A percentile compares a stretch with the other conserved stretches of the same genome.
Conservation (phyloP, 2,888 invertebrate species). For the Melanostoma scalare region DNA sequence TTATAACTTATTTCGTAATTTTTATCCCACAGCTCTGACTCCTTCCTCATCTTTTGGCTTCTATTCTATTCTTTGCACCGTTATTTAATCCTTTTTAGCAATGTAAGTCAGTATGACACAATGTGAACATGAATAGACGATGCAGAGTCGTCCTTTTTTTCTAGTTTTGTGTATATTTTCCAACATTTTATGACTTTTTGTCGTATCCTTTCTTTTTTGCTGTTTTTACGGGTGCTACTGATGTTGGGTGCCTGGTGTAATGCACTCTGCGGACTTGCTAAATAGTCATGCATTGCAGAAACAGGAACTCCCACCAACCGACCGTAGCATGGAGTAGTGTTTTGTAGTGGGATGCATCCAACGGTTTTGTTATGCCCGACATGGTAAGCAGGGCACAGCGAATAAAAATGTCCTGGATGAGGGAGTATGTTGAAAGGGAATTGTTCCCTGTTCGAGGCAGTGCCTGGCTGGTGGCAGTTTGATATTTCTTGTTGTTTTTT, state of each 20-base stretch:
- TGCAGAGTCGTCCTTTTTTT: slow-evolving; percentile 32
- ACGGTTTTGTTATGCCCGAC: slow-evolving; percentile 59
- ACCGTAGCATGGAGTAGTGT: slow-evolving; percentile 32
- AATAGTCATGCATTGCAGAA: slow-evolving; percentile 58
- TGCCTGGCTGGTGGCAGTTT: slow-evolving; percentile 31
- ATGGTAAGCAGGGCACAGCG: slow-evolving; percentile 66
- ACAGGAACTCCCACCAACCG: slow-evolving; percentile 39
- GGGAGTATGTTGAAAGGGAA: slow-evolving; percentile 66
- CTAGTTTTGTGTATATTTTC: slow-evolving; percentile 33
- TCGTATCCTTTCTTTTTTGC: slow-evolving; percentile 20
- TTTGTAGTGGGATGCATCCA: slow-evolving; percentile 46
- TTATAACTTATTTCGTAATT: slow-evolving; percentile 63
- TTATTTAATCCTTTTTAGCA: slow-evolving; percentile 60
- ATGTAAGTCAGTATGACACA: slow-evolving; percentile 73
- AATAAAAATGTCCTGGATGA: slow-evolving; percentile 68
- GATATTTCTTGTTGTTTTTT: slow-evolving; percentile 8
- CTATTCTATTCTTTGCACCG: slow-evolving; percentile 7
- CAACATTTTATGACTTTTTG: slow-evolving; percentile 45
- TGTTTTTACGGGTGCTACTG: not conserved
- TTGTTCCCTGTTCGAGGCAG: slow-evolving; percentile 61
- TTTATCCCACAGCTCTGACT: slow-evolving; percentile 6
- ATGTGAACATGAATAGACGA: slow-evolving; percentile 67
- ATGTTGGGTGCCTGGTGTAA: slow-evolving; percentile 57
- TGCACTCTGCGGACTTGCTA: slow-evolving; percentile 70
- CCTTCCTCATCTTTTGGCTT: slow-evolving; percentile 13